Evolutionary conservation across 1,140 invertebrate genomes (phyloP).

Genomic region (Schlechtendalia chinensis): DNA sequence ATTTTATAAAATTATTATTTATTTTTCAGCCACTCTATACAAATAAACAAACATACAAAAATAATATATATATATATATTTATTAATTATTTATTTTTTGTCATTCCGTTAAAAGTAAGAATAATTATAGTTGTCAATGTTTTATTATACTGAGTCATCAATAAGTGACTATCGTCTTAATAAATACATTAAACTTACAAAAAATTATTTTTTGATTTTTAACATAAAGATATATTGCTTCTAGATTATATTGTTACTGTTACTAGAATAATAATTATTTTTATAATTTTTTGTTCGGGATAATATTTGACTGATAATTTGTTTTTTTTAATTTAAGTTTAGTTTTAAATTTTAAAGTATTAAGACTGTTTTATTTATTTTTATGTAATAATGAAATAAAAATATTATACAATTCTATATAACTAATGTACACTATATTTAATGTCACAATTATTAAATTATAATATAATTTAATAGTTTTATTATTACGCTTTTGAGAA

Average conservation of each 20-base stretch:
- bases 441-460: background rate
- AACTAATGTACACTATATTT: background rate
- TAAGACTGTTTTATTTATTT: background rate
- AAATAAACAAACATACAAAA: background rate
- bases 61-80: background rate
- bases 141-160: background rate
- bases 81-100: conserved; percentile 7
- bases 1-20: background rate
- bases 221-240: background rate
- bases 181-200: background rate
- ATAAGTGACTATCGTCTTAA: no score
- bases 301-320: conserved; percentile 15
- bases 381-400: background rate
- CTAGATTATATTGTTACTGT: background rate
- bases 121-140: background rate
- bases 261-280: background rate
- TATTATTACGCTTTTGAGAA: background rate
- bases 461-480: background rate
- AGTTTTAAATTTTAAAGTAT: background rate
- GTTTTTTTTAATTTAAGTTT: background rate
- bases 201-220: no score
- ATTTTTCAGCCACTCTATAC: conserved; percentile 14
- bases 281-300: background rate
- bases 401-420: background rate
- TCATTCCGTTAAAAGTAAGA: background rate